Evolutionary conservation across 2,888 invertebrate genomes (phyloP).

Genomic region (Fissipunctia ypsillon): DNA sequence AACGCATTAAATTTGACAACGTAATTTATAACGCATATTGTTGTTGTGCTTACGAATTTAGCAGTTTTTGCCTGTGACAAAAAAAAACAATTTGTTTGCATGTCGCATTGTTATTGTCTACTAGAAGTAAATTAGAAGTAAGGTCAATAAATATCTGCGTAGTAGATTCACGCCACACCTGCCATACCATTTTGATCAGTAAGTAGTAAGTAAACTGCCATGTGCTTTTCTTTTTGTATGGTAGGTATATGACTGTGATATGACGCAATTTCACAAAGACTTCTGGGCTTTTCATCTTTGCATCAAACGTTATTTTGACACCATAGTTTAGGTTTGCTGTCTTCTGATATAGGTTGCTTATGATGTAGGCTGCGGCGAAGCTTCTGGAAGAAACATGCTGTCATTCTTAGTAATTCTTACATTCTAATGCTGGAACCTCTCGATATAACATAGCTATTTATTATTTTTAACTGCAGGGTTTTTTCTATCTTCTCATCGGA

Average conservation of each 20-base stretch:
- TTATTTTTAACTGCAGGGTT: background rate
- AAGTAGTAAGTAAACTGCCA: background rate
- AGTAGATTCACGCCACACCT: constrained; percentile 33
- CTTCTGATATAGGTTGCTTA: background rate
- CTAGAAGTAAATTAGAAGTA: constrained; percentile 43
- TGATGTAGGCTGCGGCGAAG: background rate
- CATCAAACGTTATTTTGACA: background rate
- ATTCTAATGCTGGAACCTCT: background rate
- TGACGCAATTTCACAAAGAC: background rate
- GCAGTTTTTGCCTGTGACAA: constrained; percentile 36
- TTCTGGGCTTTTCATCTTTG: background rate
- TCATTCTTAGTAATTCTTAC: background rate
- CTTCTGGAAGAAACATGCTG: background rate
- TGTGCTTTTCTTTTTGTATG: constrained; percentile 1
- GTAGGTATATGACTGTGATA: background rate
- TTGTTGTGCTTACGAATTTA: constrained; percentile 44
- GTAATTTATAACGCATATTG: constrained; percentile 48
- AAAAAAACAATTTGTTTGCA: constrained; percentile 53
- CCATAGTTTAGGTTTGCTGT: background rate
- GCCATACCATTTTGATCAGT: constrained; percentile 3
- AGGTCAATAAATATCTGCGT: constrained; percentile 54
- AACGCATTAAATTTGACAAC: constrained; percentile 14
- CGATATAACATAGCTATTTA: no score
- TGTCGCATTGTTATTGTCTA: constrained; percentile 44
- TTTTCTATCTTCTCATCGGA: background rate